Evolutionary conservation across 2,113 vertebrate genomes (phyloP).

Genomic region (Hippoglossus stenolepis): DNA sequence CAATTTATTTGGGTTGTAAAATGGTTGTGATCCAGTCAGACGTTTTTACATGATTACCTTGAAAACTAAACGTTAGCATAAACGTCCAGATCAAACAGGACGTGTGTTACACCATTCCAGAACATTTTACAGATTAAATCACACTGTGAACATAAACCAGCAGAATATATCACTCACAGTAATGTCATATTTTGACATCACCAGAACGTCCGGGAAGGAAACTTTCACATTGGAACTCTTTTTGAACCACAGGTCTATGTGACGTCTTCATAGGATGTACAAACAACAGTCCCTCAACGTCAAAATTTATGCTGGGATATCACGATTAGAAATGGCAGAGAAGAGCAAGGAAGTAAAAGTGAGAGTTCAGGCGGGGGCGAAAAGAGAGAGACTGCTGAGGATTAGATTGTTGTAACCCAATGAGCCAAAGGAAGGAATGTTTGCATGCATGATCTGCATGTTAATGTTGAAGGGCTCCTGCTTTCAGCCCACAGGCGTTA

Average conservation of each 20-base stretch:
- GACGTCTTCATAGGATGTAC: neutral
- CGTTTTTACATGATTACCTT: too few relatives aligned
- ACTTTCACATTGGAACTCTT: too few relatives aligned
- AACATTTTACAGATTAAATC: too few relatives aligned
- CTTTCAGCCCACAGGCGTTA: slow-evolving; percentile 26
- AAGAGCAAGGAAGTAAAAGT: neutral
- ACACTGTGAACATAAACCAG: too few relatives aligned
- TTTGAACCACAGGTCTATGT: neutral
- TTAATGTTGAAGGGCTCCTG: slow-evolving; percentile 30
- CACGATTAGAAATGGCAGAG: slow-evolving; percentile 1
- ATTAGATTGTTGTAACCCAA: slow-evolving; percentile 13
- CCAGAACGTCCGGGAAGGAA: neutral
- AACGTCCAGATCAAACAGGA: too few relatives aligned
- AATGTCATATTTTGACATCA: neutral
- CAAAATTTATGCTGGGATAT: neutral
- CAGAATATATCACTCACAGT: neutral
- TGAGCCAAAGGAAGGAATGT: slow-evolving; percentile 44
- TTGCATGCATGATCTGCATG: slow-evolving; percentile 51
- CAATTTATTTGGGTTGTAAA: too few relatives aligned
- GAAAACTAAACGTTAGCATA: too few relatives aligned
- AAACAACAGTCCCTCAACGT: neutral
- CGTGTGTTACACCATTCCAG: too few relatives aligned
- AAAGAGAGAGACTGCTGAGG: slow-evolving; percentile 5
- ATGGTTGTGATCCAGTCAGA: too few relatives aligned
- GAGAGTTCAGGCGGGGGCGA: slow-evolving; percentile 8